Conservation (phyloP, 2,113 vertebrate genomes). For the Cepphus grylle region DNA sequence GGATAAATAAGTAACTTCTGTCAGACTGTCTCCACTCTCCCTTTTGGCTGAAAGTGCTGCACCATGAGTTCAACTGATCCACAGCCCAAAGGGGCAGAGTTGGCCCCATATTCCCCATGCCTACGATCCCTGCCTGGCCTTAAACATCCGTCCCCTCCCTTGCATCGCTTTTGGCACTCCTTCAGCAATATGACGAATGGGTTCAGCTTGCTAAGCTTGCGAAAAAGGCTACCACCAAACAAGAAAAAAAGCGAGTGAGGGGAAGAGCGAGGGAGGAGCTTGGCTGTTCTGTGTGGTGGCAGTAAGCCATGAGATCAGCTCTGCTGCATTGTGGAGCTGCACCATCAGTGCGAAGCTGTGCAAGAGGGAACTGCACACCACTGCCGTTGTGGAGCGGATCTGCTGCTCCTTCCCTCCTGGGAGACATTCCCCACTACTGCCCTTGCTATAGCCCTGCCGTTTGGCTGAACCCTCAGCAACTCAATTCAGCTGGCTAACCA, state of each 20-base stretch:
- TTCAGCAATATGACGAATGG: neutral
- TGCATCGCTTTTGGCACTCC: neutral
- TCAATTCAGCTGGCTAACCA: neutral
- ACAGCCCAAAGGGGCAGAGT: neutral
- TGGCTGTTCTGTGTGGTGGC: neutral
- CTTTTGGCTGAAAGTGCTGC: neutral
- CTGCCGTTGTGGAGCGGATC: neutral
- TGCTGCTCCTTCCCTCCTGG: neutral
- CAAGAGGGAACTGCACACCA: neutral
- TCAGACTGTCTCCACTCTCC: neutral
- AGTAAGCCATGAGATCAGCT: neutral
- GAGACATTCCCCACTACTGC: neutral
- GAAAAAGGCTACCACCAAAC: neutral
- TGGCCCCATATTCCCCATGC: rapidly evolving
- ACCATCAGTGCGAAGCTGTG: rapidly evolving
- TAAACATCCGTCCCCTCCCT: neutral
- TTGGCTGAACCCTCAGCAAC: neutral
- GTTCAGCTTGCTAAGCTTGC: neutral
- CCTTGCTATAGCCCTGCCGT: neutral
- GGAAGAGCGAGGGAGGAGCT: neutral
- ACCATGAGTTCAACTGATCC: neutral
- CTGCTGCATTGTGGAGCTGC: neutral
- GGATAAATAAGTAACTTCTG: neutral
- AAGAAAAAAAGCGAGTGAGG: neutral
- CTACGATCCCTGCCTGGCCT: neutral